Conservation (phyloP, 2,888 invertebrate species). For the Marronus borbonicus region DNA sequence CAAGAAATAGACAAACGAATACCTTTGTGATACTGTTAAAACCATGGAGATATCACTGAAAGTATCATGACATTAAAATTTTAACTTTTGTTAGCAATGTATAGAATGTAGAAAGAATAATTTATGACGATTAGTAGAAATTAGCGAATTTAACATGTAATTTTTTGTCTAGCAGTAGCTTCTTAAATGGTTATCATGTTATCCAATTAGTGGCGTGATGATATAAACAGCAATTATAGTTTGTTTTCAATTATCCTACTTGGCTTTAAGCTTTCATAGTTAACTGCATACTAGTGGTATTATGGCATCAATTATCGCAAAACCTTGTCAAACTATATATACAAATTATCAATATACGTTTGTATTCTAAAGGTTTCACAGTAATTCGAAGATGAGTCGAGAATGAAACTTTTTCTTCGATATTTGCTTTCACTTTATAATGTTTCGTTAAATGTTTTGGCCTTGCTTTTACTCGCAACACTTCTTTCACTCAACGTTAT, state of each 20-base stretch:
- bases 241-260: too few species aligned
- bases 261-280: too few species aligned
- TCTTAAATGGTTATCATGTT: too few species aligned
- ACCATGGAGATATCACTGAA: neutral
- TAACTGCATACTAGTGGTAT: too few species aligned
- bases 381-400: neutral
- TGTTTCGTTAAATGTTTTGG: constrained; percentile 1
- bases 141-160: too few species aligned
- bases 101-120: neutral
- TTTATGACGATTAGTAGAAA: too few species aligned
- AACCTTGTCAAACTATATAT: too few species aligned
- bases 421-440: constrained; percentile 27
- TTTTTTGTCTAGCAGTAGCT: too few species aligned
- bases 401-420: constrained; percentile 5
- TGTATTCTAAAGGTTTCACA: neutral
- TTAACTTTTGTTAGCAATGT: neutral
- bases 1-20: constrained; percentile 7
- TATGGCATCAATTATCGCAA: too few species aligned
- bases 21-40: neutral
- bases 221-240: too few species aligned
- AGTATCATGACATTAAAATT: neutral
- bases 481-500: constrained; percentile 3
- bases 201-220: too few species aligned
- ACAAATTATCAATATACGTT: neutral
- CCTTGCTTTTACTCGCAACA: constrained; percentile 27